Conservation (phyloP, 2,888 invertebrate species). For the Cheilosia vernalis region DNA sequence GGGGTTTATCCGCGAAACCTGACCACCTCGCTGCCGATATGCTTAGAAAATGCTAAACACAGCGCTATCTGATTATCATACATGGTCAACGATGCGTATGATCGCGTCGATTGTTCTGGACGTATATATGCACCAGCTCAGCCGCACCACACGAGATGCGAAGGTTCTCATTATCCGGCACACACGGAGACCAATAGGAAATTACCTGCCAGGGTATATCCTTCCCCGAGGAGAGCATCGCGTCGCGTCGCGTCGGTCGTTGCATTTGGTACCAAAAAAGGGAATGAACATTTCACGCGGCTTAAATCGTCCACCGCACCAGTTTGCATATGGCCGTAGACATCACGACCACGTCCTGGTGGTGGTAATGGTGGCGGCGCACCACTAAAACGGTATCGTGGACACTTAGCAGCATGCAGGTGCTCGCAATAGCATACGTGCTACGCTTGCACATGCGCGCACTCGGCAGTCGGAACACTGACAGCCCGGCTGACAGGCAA, state of each 20-base stretch:
- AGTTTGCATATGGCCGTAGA: constrained; percentile 34
- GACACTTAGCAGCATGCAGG: constrained; percentile 58
- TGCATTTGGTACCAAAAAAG: constrained; percentile 58
- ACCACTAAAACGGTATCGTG: constrained; percentile 55
- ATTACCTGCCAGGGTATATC: constrained; percentile 63
- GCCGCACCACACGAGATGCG: constrained; percentile 31
- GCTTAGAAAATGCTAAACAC: constrained; percentile 53
- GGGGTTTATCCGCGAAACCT: constrained; percentile 14
- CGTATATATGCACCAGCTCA: constrained; percentile 32
- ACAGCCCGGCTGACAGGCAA: constrained; percentile 52
- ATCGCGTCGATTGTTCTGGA: constrained; percentile 73
- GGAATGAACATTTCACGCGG: constrained; percentile 71
- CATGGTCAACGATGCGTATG: constrained; percentile 75
- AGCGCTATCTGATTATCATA: constrained; percentile 71
- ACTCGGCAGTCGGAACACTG: constrained; percentile 45
- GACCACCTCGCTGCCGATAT: constrained; percentile 48
- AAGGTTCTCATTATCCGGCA: constrained; percentile 70
- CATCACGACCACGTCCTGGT: constrained; percentile 58
- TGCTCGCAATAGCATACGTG: constrained; percentile 58
- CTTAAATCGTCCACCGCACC: constrained; percentile 58
- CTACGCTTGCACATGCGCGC: constrained; percentile 53
- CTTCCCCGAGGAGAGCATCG: constrained; percentile 39
- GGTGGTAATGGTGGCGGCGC: constrained; percentile 7
- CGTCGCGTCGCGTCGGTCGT: constrained; percentile 18
- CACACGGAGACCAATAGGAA: constrained; percentile 35